Evolutionary conservation across 1,140 invertebrate genomes (phyloP), one percentile per base, ranked within the genome.

Genomic region (Teleogryllus occipitalis): DNA sequence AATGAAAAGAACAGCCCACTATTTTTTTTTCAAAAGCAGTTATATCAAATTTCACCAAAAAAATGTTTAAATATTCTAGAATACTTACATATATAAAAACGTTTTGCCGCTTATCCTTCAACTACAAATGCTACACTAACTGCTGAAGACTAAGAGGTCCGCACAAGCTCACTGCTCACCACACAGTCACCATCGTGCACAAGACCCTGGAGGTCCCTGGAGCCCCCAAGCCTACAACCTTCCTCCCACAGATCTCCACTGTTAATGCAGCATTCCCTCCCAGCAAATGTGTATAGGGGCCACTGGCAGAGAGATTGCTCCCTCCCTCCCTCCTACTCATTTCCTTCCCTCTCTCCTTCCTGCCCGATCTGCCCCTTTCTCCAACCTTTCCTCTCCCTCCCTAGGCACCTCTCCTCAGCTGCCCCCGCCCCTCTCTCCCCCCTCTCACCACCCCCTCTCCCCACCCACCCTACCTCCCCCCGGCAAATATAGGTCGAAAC

Each of bases 321-420:
- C 46, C 75, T 2, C 10, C 46, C 75, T 75, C 75, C 7, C 10
- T 21, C 10, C 46, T 7, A 14, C 75, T 21, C 10, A 39, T 47
- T 75, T 47, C 46, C n/a, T 75, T 47, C 46, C 75, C 46, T 7
- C 2, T 7, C 7, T 7, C 7, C n/a, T 78, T 79, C 54, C 39
- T 79, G 75, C 79, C 47, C 74, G 22, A 22, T n/a, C 49, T 65
- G 65, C 78, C 78, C 46, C 49, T 80, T 48, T 74, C 72, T 80
- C 77, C 46, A 47, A 80, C 1, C 54, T 7, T 65, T 65, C 54
- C 54, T 65, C 54, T 65, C 54, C 54, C 54, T 65, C 54, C 54
- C 10, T 65, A 65, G 18, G 27, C 27, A 5, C n/a, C 27, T 39
- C 27, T 39, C 27, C 27, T 39, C 27, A 39, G 27, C 27, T 39